Base-by-base conservation (phyloP, 2,113 vertebrate species). In the Mesoclemmys tuberculata region DNA sequence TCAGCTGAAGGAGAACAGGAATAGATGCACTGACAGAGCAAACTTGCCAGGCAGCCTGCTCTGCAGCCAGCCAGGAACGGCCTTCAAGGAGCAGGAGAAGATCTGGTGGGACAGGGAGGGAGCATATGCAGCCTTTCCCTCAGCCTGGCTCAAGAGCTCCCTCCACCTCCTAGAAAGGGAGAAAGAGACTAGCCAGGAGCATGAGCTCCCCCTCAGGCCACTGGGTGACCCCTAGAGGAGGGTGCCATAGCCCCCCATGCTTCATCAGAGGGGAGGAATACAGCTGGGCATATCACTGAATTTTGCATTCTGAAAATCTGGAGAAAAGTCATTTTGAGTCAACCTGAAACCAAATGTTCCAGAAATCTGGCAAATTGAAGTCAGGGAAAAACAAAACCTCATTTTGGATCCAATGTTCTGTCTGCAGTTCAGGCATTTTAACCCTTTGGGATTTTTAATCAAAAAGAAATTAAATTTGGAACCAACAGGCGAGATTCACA, bases 1-100 rank as follows among this genome's bases (percentile, higher is more conserved):
- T 5, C 19, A 84, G 81, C 78, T 90, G 91, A 93, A 71, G 80
- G 89, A 4, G 2, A 92, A 82, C 91, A 95, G 89, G 82, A 78
- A 83, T 4, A 85, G 89, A 89, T 79, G 56, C 0, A 2, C 87
- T 78, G 89, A 52, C 84, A 80, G 83, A 14, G 29, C 29, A 61
- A 61, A 61, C 29, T 31, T 14, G 14, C 31, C 19, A 68, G 14
- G 61, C 61, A 68, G 35, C 61, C 31, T 5, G 1, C 4, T 35
- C 61, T 5, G 1, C 4, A 0, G 75, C 78, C 90, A 85, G 96
- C 83, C 93, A 82, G 79, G 29, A 89, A 78, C 85, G 26, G 91
- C 88, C 87, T 0, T 0, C 61, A n/a, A 8, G 14, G 16, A 68
- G 61, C 61, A n/a, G 35, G 14, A 68, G 61, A 6, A 9, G 8